Evolutionary conservation across 2,113 vertebrate genomes (phyloP).

Genomic region (Mustela nigripes): DNA sequence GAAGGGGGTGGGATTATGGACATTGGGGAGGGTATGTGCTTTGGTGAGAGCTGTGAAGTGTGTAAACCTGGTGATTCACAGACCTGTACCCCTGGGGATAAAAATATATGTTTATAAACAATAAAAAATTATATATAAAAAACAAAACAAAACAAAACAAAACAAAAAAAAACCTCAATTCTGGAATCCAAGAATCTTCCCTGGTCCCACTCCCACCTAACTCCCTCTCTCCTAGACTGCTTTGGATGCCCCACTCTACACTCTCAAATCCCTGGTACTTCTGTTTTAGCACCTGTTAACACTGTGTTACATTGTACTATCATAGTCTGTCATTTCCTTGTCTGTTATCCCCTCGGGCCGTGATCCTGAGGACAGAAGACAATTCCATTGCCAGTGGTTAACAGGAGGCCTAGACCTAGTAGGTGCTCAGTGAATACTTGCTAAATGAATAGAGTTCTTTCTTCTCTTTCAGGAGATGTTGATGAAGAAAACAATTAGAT

Average conservation of each 20-base stretch:
- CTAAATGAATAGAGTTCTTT: not conserved
- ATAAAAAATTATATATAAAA: too few relatives aligned
- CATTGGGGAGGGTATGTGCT: too few relatives aligned
- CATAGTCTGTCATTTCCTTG: not conserved
- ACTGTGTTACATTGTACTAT: not conserved
- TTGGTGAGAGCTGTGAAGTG: too few relatives aligned
- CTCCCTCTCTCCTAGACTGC: not conserved
- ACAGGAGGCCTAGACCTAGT: not conserved
- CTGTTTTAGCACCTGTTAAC: constrained; percentile 14
- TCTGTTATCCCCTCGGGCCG: not conserved
- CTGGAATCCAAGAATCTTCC: not conserved
- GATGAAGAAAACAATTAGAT: not conserved
- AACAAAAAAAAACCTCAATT: not conserved
- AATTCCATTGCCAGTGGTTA: not conserved
- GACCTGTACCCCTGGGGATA: too few relatives aligned
- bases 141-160: too few relatives aligned
- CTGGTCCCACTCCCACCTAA: not conserved
- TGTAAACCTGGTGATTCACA: too few relatives aligned
- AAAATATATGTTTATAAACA: too few relatives aligned
- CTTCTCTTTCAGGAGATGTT: not conserved
- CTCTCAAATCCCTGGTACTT: not conserved
- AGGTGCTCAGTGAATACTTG: not conserved
- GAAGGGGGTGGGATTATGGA: too few relatives aligned
- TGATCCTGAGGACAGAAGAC: not conserved
- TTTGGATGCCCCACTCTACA: not conserved